These are phyloP conservation scores for Cheilosia urbana DNA, from an alignment of 2,888 invertebrate genomes.

Conservation along the genomic window DNA sequence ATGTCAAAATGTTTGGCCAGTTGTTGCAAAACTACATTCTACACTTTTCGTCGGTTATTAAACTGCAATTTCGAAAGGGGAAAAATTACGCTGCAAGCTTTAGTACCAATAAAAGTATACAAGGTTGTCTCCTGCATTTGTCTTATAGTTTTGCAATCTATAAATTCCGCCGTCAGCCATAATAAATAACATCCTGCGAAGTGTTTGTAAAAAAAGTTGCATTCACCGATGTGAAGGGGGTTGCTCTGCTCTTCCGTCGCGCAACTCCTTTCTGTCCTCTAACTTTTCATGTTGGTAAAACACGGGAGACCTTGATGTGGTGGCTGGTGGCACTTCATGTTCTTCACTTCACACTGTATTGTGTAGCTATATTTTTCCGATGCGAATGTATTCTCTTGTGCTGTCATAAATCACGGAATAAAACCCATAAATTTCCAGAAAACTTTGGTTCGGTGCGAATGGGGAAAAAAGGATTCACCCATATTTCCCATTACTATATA, in stretches of 20 bases:
- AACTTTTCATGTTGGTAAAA: constrained; percentile 64
- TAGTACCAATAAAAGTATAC: constrained; percentile 53
- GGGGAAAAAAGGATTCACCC: constrained; percentile 66
- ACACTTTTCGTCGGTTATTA: no score
- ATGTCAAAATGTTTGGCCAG: no score
- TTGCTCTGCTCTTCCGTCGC: constrained; percentile 34
- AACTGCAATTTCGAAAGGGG: background rate
- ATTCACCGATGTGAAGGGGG: constrained; percentile 48
- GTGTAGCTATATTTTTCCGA: constrained; percentile 65
- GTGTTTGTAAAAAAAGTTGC: constrained; percentile 65
- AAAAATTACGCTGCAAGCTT: constrained; percentile 15
- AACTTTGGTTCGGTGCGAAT: constrained; percentile 60
- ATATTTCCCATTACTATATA: constrained; percentile 71
- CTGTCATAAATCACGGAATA: constrained; percentile 75
- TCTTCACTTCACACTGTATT: constrained; percentile 73
- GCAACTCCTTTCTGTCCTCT: constrained; percentile 30
- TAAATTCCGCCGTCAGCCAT: constrained; percentile 73
- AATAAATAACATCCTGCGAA: constrained; percentile 72
- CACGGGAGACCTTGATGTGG: constrained; percentile 62
- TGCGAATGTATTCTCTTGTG: constrained; percentile 74
- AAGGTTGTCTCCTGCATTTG: constrained; percentile 70
- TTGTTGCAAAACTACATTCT: background rate
- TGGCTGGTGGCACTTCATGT: constrained; percentile 74
- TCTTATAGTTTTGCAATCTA: constrained; percentile 72
- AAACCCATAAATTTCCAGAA: constrained; percentile 69